These are phyloP conservation scores for Lathamus discolor DNA, from an alignment of 2,113 vertebrate species.

Conservation along the genomic window DNA sequence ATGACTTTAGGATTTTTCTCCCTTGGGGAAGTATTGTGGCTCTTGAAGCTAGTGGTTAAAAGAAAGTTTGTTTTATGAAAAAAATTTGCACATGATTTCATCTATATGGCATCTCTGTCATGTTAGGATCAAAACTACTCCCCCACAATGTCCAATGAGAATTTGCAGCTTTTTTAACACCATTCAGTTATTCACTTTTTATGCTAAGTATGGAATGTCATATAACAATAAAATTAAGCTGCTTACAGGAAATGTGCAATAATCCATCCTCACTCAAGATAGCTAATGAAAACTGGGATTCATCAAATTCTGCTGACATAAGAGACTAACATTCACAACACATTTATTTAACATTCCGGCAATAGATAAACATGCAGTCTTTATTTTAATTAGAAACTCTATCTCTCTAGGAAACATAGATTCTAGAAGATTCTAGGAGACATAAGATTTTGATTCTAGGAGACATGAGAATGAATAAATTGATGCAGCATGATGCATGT, in stretches of 20 bases:
- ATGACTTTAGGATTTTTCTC: background rate
- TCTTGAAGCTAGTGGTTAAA: background rate
- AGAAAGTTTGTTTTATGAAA: conserved; percentile 8
- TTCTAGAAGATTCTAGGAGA: background rate
- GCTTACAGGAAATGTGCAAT: conserved; percentile 6
- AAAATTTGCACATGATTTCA: conserved; percentile 19
- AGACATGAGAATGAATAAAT: background rate
- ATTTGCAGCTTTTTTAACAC: background rate
- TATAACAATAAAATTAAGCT: conserved; percentile 12
- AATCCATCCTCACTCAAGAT: background rate
- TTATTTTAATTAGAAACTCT: conserved; percentile 9
- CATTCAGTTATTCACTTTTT: background rate
- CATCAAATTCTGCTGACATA: background rate
- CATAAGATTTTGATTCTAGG: background rate
- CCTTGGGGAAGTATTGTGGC: background rate
- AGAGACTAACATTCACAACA: background rate
- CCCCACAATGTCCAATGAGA: background rate
- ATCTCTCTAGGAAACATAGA: background rate
- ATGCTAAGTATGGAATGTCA: background rate
- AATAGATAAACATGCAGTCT: background rate
- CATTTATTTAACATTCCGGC: background rate
- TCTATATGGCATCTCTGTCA: conserved; percentile 1
- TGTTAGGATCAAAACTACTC: background rate
- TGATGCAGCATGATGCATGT: background rate
- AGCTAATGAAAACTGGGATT: conserved; percentile 10